Base-by-base conservation (phyloP, 2,113 vertebrate genomes). In the Podarcis cretensis region DNA sequence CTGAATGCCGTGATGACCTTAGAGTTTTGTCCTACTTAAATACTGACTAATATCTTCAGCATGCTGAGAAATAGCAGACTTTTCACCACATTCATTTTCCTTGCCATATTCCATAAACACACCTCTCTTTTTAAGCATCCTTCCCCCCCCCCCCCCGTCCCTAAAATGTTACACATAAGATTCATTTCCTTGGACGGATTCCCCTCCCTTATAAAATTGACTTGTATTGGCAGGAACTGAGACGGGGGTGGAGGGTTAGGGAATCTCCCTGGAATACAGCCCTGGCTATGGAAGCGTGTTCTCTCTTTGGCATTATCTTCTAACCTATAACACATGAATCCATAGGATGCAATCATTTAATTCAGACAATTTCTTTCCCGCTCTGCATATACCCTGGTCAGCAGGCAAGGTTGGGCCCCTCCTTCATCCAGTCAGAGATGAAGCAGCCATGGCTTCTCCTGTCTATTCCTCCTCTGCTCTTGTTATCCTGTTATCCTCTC, bases 101-200 rank as follows among this genome's bases (percentile, higher is more conserved):
- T 93, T 93, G 88, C 91, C 91, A 48, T 90, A 71, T 90, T 90
- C 89, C 74, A 94, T 85, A 77, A 92, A 94, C 73, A 74, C 23
- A 57, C 37, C 86, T 90, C 82, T 84, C 84, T 87, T 32, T 85
- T 48, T n/a, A 83, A 92, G 82, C 68, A 89, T 90, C 83, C 74
- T 90, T 81, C 20, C 18, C 18, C 69, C 32, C n/a, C 20, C 18
- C 18, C 69, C 32, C n/a, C 78, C 12, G 12, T 65, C 76, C 57
- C 78, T 81, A 63, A 86, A 89, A 88, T 91, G 25, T 90, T 91
- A 40, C 82, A 86, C 1, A 85, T 40, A 77, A 27, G 73, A 65
- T 74, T 54, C 27, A 59, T 68, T 90, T 90, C 93, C 91, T 94
- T 93, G 90, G 92, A 85, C 87, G 21, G 37, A 75, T 27, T 93